Percentiles rank a stretch among this genome's conserved stretches.
Evolutionary conservation across 2,113 vertebrate species (phyloP).

Genomic region (Pedionomus torquatus): DNA sequence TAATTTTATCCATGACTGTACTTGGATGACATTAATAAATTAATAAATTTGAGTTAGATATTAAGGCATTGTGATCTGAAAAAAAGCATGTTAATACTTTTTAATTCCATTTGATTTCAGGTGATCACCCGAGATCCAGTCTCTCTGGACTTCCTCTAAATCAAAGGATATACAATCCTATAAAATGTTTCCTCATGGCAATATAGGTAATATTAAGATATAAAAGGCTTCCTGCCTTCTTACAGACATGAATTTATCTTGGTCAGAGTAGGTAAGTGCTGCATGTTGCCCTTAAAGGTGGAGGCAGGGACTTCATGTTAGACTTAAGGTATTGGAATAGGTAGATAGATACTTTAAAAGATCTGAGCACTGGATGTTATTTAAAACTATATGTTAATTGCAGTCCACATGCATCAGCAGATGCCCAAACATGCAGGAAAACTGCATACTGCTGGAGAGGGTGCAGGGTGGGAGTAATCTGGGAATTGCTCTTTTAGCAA

Average conservation of each 20-base stretch:
- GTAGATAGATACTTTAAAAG: background rate
- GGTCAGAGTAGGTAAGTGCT: background rate
- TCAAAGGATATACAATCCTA: background rate
- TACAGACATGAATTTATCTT: background rate
- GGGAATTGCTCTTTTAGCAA: background rate
- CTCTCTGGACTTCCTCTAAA: background rate
- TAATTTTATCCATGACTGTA: background rate
- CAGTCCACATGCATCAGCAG: background rate
- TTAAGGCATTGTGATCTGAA: background rate
- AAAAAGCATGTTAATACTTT: background rate
- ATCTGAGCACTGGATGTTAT: background rate
- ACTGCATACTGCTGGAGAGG: background rate
- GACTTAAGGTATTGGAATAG: background rate
- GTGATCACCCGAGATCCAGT: background rate
- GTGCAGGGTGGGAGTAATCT: background rate
- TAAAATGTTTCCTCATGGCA: background rate
- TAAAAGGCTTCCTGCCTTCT: background rate
- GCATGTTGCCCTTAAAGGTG: background rate
- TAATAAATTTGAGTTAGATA: background rate
- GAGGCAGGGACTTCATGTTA: background rate
- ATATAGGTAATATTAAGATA: background rate
- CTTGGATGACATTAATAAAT: background rate
- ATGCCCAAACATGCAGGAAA: background rate
- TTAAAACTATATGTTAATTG: background rate
- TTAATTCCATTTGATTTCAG: background rate